Base-by-base conservation (phyloP, 2,113 vertebrate genomes). In the Oplegnathus fasciatus region DNA sequence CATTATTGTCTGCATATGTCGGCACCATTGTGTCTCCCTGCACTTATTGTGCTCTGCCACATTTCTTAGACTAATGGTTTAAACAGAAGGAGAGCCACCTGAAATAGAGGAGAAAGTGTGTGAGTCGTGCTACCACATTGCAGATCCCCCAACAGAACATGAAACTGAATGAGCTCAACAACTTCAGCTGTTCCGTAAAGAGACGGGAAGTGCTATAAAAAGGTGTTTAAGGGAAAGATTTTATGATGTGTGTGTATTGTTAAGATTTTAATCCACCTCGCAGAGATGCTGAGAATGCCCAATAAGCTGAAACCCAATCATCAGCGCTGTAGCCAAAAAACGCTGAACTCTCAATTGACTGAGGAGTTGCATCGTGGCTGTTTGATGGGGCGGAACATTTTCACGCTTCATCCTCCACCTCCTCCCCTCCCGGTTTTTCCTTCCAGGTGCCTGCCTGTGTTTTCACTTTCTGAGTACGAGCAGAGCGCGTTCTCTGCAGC, bases 1-100 rank as follows among this genome's bases (percentile, higher is more conserved):
- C 78, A 84, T 93, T 94, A 93, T 90, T 89, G 89, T 89, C 85
- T 76, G 69, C 93, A 93, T 89, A 71, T 94, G 91, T 86, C 60
- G 50, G 70, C 89, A 82, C 72, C 70, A 91, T 87, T 88, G 85
- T 89, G 83, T 89, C 70, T 61, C 79, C 55, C 46, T 73, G 69
- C 73, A 28, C 62, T 72, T 52, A 90, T 89, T 86, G 88, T 78
- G 70, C 80, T 71, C 44, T n/a, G 66, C 66, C 37, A 72, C 46
- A 37, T 78, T 83, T 85, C 68, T 37, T 60, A 55, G 74, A 84
- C 91, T 95, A 94, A 95, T 92, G 88, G 76, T 30, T 92, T 85
- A 57, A 89, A 78, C 94, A 95, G 92, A 84, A 55, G 84, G 78
- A 44, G 50, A 72, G 84, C 55, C 91, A 89, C 87, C 85, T 89